Conservation (phyloP, 1,140 invertebrate genomes). For the Drosophila sp. region DNA sequence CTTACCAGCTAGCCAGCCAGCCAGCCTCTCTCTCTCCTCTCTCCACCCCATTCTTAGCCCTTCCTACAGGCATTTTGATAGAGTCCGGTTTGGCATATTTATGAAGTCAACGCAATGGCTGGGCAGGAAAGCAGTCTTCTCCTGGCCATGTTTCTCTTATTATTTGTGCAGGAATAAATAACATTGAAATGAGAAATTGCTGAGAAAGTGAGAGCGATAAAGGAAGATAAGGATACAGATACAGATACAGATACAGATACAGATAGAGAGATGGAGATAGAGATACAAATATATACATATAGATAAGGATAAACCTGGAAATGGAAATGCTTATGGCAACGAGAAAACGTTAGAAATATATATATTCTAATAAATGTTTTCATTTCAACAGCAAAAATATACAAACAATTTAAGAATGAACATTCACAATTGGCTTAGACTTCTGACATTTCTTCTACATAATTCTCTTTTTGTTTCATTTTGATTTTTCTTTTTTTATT, state of each 20-base stretch:
- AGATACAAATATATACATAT: constrained; percentile 1
- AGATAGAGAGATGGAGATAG: constrained; percentile 1
- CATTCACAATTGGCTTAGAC: constrained; percentile 4
- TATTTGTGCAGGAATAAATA: constrained; percentile 19
- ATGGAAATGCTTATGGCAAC: background rate
- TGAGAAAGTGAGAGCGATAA: constrained; percentile 2
- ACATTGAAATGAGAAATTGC: constrained; percentile 23
- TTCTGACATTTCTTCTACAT: background rate
- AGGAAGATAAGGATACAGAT: constrained; percentile 1
- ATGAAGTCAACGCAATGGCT: constrained; percentile 41
- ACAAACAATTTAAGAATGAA: constrained; percentile 4
- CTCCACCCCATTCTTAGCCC: background rate
- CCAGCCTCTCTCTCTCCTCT: background rate
- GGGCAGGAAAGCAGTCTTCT: background rate
- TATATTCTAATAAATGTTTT: constrained; percentile 10
- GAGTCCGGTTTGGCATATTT: constrained; percentile 45
- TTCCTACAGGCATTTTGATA: constrained; percentile 41
- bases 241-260: background rate
- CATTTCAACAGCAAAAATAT: background rate
- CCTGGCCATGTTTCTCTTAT: constrained; percentile 9
- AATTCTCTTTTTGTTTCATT: background rate
- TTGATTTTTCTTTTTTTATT: background rate
- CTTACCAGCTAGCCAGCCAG: background rate
- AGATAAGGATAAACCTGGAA: background rate
- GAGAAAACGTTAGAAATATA: background rate